Conservation (phyloP, 92 coral and sea anemone genomes). For the Parazoanthus atlanticus region DNA sequence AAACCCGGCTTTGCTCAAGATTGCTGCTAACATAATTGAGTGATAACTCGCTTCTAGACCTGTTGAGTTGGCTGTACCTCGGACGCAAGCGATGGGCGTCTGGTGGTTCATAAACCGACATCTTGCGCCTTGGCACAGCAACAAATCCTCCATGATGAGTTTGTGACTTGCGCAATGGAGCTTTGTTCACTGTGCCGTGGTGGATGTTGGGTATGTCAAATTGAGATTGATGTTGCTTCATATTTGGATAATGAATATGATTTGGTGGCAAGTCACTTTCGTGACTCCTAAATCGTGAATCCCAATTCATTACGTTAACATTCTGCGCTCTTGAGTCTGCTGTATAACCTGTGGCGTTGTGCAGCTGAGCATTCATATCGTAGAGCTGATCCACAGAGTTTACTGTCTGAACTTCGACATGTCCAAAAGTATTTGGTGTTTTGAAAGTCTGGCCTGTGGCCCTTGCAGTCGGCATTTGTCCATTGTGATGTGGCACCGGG, state of each 20-base stretch:
- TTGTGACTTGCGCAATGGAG: background rate
- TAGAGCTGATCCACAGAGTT: background rate
- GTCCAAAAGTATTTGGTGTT: background rate
- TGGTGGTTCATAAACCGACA: slow-evolving; percentile 4
- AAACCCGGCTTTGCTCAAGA: slow-evolving; percentile 14
- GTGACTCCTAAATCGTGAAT: background rate
- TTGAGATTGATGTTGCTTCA: background rate
- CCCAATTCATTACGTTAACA: background rate
- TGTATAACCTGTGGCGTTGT: background rate
- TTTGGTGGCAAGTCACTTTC: background rate
- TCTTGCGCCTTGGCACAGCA: slow-evolving; percentile 4
- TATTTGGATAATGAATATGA: background rate
- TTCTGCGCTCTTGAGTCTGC: background rate
- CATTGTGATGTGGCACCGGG: background rate
- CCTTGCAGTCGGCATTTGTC: background rate
- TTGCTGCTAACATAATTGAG: background rate
- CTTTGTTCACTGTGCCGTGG: background rate
- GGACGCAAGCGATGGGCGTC: background rate
- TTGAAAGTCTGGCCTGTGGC: background rate
- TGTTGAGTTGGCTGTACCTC: background rate
- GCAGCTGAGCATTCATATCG: background rate
- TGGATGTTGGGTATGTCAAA: background rate
- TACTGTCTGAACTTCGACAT: background rate
- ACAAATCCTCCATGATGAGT: background rate
- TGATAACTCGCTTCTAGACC: slow-evolving; percentile 25